A percentile compares a stretch with the other conserved stretches of the same genome.
phyloP scores from a whole-genome alignment of 1,140 invertebrate species.

The Euura saliciscinereae region DNA sequence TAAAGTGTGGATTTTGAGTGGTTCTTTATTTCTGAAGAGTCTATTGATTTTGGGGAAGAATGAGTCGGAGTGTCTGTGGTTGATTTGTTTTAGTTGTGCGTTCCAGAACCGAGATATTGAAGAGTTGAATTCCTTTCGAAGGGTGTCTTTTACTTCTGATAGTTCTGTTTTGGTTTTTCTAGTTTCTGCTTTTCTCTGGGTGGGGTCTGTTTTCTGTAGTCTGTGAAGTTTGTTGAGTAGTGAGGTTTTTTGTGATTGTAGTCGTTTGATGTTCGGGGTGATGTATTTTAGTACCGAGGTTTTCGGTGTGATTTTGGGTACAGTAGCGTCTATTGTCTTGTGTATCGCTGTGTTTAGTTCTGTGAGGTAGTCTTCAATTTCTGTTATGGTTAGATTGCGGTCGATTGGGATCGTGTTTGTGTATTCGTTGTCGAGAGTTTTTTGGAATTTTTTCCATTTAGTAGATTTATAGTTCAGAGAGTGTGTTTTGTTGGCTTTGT shows the following conservation, averaged over 20 bases:
- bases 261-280: conserved; percentile 21
- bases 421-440: conserved; percentile 7
- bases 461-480: conserved; percentile 12
- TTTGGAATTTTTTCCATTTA: conserved; percentile 20
- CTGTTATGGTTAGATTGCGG: conserved; percentile 22
- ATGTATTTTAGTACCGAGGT: conserved; percentile 12
- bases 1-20: neutral
- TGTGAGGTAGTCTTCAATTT: conserved; percentile 22
- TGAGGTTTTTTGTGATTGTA: conserved; percentile 17
- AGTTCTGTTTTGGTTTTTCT: conserved; percentile 9
- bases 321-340: conserved; percentile 11
- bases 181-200: neutral
- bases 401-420: neutral
- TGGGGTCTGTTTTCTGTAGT: conserved; percentile 4
- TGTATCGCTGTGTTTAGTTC: conserved; percentile 13
- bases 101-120: conserved; percentile 22
- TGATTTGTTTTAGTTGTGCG: conserved; percentile 21
- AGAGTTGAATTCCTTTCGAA: conserved; percentile 13
- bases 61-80: conserved; percentile 14
- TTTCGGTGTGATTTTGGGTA: conserved; percentile 15
- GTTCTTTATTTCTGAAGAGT: conserved; percentile 8
- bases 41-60: conserved; percentile 29
- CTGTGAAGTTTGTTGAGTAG: conserved; percentile 7
- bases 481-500: too few species aligned
- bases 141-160: conserved; percentile 9